Base-by-base conservation (phyloP, 2,888 invertebrate genomes). In the Leptopterna dolabrata region DNA sequence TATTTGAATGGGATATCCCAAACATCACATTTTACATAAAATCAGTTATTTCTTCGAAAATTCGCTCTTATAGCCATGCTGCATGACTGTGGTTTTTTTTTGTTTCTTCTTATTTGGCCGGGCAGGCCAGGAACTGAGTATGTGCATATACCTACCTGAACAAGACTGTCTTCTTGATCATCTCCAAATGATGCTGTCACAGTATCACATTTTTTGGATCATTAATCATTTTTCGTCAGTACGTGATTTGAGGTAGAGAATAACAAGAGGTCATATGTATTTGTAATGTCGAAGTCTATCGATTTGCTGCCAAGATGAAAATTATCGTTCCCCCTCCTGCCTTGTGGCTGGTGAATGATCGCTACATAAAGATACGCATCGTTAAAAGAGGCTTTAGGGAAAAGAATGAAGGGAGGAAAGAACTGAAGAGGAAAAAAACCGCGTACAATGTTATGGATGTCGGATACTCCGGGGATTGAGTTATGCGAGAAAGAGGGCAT, bases 311-410 rank as follows among this genome's bases (percentile, higher is more conserved):
- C 63, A 63, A 19, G 63, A 24, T 27, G 24, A 63, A 63, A 63
- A 63, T 63, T 24, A 63, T 63, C 63, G 63, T 27, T 9, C 63
- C 24, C 63, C 24, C 11, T 24, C 63, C 24, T 24, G 24, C 63
- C 19, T 63, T 0, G 0, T 19, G 51, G n/a, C 24, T 19, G 55
- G 55, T 55, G 63, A 63, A 63, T 63, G 63, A 63, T 63, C 19
- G 63, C 63, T 63, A 63, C 63, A 63, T 63, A 63, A 63, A 63
- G 63, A 63, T 63, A 63, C 63, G 63, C 63, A 63, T 63, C 63
- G 63, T 63, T 63, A 63, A 63, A 63, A 63, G 63, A 63, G 63
- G 63, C 63, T 63, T 63, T 63, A n/a, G 19, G 63, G 63, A 63
- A 63, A 63, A 63, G 63, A 63, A 63, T 36, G 36, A 63, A 7